Evolutionary conservation across 2,888 invertebrate species (phyloP).

Genomic region (Chrysolina oricalcia): DNA sequence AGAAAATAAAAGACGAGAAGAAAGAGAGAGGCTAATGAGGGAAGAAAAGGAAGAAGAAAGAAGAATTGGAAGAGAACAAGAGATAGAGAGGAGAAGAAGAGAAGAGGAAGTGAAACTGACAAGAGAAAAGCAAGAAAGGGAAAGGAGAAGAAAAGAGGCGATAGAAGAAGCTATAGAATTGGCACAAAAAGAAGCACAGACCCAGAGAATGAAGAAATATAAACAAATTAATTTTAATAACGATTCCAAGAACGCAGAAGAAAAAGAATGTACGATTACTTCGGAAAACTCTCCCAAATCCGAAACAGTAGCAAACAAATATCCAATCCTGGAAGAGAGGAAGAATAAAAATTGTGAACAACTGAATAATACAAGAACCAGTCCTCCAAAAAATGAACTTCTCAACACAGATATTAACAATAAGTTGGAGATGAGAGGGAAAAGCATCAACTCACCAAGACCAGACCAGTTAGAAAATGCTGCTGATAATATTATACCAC

Average conservation of each 20-base stretch:
- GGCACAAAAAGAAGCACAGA: constrained; percentile 78
- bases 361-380: constrained; percentile 52
- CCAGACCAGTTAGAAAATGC: constrained; percentile 6
- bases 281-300: constrained; percentile 33
- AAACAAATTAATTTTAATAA: constrained; percentile 48
- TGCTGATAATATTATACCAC: constrained; percentile 23
- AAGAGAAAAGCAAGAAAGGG: constrained; percentile 81
- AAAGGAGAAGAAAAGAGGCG: constrained; percentile 82
- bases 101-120: constrained; percentile 81
- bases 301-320: constrained; percentile 35
- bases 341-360: constrained; percentile 43
- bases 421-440: constrained; percentile 50
- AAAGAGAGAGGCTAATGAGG: constrained; percentile 80
- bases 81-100: constrained; percentile 79
- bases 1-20: constrained; percentile 83
- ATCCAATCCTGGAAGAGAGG: constrained; percentile 38
- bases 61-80: constrained; percentile 83
- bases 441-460: constrained; percentile 51
- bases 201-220: constrained; percentile 69
- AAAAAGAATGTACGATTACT: constrained; percentile 59
- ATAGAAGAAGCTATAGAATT: constrained; percentile 86
- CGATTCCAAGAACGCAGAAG: constrained; percentile 61
- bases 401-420: constrained; percentile 57
- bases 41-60: constrained; percentile 90
- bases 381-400: constrained; percentile 41